These are phyloP conservation scores for Drosophila austrosaltans DNA, from an alignment of 2,888 invertebrate species.

Conservation along the genomic window DNA sequence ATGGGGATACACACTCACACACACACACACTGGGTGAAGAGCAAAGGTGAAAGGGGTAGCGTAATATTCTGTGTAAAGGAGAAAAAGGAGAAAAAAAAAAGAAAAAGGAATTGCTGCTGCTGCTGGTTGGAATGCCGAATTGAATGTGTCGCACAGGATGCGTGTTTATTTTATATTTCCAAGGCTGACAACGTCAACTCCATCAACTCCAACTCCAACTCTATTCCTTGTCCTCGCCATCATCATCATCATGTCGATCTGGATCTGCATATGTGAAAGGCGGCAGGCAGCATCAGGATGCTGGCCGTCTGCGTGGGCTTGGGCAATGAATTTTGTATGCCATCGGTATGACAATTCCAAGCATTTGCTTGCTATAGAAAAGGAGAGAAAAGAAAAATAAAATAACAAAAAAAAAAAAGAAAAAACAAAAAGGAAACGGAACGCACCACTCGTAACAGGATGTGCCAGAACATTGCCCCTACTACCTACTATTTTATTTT, in stretches of 20 bases:
- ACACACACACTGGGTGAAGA: conserved; percentile 6
- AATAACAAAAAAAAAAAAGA: not conserved
- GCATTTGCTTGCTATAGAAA: conserved; percentile 22
- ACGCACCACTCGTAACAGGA: conserved; percentile 68
- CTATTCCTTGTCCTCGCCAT: conserved; percentile 38
- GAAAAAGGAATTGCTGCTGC: not conserved
- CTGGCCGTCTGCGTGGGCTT: conserved; percentile 52
- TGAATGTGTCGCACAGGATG: conserved; percentile 75
- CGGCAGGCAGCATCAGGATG: conserved; percentile 5
- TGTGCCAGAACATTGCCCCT: conserved; percentile 39
- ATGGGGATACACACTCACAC: conserved; percentile 27
- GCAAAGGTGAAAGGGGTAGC: conserved; percentile 66
- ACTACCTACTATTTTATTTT: not conserved
- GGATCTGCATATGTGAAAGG: conserved; percentile 66
- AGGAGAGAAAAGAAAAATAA: conserved; percentile 19
- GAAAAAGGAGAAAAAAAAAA: too few relatives aligned
- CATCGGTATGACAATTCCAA: conserved; percentile 33
- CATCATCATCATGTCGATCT: conserved; percentile 48
- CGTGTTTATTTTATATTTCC: conserved; percentile 60
- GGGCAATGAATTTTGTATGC: conserved; percentile 70
- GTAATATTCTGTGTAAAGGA: conserved; percentile 1
- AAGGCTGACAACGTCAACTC: conserved; percentile 60
- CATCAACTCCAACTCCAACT: conserved; percentile 39
- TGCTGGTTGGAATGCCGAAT: conserved; percentile 56
- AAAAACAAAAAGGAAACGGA: conserved; percentile 46